Evolutionary conservation across 2,888 invertebrate species (phyloP), one percentile per base, ranked within the genome.

Genomic region (Syrista parreyssii): DNA sequence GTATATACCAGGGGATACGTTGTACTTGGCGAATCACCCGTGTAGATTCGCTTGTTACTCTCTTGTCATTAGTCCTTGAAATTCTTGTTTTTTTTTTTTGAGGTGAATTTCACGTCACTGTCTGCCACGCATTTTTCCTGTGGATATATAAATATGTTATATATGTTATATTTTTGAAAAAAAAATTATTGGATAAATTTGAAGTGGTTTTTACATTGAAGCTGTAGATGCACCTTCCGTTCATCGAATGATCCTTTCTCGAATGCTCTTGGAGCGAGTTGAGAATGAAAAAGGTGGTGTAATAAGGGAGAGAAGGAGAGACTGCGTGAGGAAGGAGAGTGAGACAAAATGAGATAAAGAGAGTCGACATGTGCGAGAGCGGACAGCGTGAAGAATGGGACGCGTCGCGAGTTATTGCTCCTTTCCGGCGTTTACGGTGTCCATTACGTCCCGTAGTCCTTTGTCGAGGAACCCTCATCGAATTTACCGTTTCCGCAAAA

Each of bases 371-470:
- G 82, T 84, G 84, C 83, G 81, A 55, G 55, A 80, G 81, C 83
- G 82, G 74, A 69, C 77, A 82, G 83, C 82, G 84, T 82, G 83
- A 85, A 85, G 82, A 82, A 82, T 82, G 75, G 85, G 86, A 87
- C 85, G 84, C 84, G 82, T 84, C 85, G 80, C 79, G 85, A 88
- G 86, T 88, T 88, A 88, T 88, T 87, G 86, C 85, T 80, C 85
- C 86, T 88, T 89, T 89, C 88, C 88, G 88, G 87, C 83, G 84
- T 86, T 87, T 84, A 86, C 86, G 87, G 88, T 87, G 86, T 88
- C 86, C 87, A 88, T 88, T 87, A 88, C 87, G 83, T 82, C 81
- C 83, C 81, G 81, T 79, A 77, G 75, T 80, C 78, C 80, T 81
- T 81, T 83, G 80, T 82, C 82, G 55, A 55, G 55, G 55, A 55